Base-by-base conservation (phyloP, 2,888 invertebrate genomes). In the Tupiocoris notatus region DNA sequence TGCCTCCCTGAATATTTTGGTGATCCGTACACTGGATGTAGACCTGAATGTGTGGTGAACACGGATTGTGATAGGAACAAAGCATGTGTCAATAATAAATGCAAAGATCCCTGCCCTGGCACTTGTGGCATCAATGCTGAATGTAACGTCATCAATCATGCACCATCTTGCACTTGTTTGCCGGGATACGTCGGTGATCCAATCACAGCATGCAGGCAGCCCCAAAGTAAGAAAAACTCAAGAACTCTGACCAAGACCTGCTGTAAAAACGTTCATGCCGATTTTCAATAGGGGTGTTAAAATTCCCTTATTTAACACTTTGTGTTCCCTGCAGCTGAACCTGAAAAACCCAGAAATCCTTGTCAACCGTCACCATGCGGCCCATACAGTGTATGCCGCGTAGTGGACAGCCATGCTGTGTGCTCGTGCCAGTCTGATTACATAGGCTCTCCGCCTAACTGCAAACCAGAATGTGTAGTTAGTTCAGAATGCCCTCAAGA, bases 61-160 rank as follows among this genome's bases (percentile, higher is more conserved):
- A 90, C 91, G 23, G 94, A 94, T 81, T 95, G 94, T 81, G 86
- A 89, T 39, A 87, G 88, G 79, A 88, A 89, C 80, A 91, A 88
- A 81, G 91, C 94, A 68, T 96, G 95, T 83, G 86, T 91, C 22
- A 92, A 92, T 83, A 92, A 92, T 82, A 93, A 94, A 86, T 95
- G 95, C 83, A 86, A 88, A 78, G 90, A 94, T 85, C 94, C 94
- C 20, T 95, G 95, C 82, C 88, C 90, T 70, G 92, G 91, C 77
- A 91, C 90, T 20, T 95, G 95, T 83, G 94, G 94, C 6, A 85
- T 90, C 22, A 91, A 90, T 82, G 92, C 94, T 0, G 89, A 90
- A 80, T 95, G 95, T 82, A 88, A 88, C 77, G 93, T 94, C 23
- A 87, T 90, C 61, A 94, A 94, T 84, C 94, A 95, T 82, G 89